Base-by-base conservation (phyloP, 2,797 vertebrate species). In the Pagetopsis macropterus region DNA sequence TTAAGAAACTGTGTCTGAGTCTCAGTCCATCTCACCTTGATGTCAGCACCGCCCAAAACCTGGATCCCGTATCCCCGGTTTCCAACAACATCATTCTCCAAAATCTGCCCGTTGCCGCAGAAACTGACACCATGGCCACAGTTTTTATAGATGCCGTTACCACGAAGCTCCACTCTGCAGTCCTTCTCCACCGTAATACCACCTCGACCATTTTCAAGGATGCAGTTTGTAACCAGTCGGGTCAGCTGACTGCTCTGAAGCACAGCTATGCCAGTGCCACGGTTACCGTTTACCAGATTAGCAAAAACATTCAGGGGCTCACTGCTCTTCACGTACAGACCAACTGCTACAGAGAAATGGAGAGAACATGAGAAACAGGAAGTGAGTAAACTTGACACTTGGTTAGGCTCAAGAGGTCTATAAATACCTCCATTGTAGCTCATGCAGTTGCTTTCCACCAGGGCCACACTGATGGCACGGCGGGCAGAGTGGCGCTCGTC, bases 111-210 rank as follows among this genome's bases (percentile, higher is more conserved):
- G 10, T 94, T 95, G 0, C 96, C 95, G 13, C 91, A 92, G 84
- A 96, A 97, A 72, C 92, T 79, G 69, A 97, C 72, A 5, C 96
- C 96, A 0, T 97, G 95, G 78, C 96, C 94, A 6, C 90, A 81
- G 89, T 98, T 98, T 84, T 95, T 93, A 21, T 98, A 98, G 84
- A 98, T 90, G 48, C 97, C 96, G 0, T 98, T 99, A 46, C 96
- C 96, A 0, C 94, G 92, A 17, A 98, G 94, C 87, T 98, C 96
- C 76, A 96, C 96, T 21, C 93, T 84, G 89, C 96, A 96, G 79
- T 95, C 94, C 0, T 92, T 91, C 73, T 96, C 96, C 5, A 98
- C 95, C 0, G 93, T 91, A 27, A 98, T 92, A 0, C 97, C 97
- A 0, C 93, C 94, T 10, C 87, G 91, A 56, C 92, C 91, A 40